These are phyloP conservation scores for Mycalesis mineus DNA, from an alignment of 2,888 invertebrate species.

Conservation along the genomic window DNA sequence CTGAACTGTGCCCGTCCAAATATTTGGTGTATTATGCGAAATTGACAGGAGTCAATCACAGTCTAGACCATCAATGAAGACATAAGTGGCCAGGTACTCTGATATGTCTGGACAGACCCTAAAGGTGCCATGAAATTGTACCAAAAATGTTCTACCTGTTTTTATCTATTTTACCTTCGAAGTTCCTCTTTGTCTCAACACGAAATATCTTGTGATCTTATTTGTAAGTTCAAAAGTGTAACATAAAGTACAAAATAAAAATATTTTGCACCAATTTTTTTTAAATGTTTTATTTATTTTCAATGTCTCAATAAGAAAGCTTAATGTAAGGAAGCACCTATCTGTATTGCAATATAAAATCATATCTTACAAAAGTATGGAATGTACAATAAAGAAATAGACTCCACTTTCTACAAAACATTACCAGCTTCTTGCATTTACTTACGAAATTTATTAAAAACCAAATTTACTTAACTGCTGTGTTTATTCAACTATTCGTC, in stretches of 20 bases:
- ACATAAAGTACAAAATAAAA: conserved; percentile 55
- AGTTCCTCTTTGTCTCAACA: conserved; percentile 56
- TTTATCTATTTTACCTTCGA: conserved; percentile 31
- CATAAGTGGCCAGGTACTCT: no score
- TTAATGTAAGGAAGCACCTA: conserved; percentile 19
- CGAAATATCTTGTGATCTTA: conserved; percentile 60
- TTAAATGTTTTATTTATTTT: conserved; percentile 22
- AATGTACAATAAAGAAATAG: no score
- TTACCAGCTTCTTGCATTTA: no score
- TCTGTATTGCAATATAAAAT: conserved; percentile 5
- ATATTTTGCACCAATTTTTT: conserved; percentile 51
- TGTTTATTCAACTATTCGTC: no score
- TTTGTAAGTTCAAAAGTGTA: conserved; percentile 45
- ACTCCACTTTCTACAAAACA: no score
- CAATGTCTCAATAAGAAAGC: conserved; percentile 13
- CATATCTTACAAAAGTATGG: not conserved
- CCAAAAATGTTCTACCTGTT: conserved; percentile 25
- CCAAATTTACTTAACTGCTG: no score
- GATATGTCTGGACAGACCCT: not conserved
- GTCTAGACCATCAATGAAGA: no score
- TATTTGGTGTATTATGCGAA: no score
- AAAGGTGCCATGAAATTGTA: conserved; percentile 28
- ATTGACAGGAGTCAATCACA: no score
- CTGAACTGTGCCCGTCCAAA: no score
- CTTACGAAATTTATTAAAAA: no score